Base-by-base conservation (phyloP, 2,888 invertebrate genomes). In the Agapostemon virescens region DNA sequence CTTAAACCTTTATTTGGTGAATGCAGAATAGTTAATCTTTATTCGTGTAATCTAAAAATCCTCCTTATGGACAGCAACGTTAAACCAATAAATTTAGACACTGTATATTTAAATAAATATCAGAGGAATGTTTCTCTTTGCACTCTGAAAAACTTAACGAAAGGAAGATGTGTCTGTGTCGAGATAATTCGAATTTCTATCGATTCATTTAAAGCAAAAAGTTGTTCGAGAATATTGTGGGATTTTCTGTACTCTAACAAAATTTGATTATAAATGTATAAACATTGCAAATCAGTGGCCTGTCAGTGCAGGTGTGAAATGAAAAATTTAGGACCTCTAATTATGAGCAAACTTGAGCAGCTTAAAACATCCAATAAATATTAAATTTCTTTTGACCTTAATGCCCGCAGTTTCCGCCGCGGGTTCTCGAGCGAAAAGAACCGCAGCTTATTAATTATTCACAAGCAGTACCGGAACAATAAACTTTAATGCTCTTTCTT, bases 401-500 rank as follows among this genome's bases (percentile, higher is more conserved):
- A 42, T 40, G 1, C 33, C n/a, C 30, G 42, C 63, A 36, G 63
- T 36, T 71, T 33, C 36, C 23, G 2, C 23, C 33, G 23, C 23
- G 17, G 45, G 33, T 63, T 42, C 17, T 30, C 17, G 9, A 17
- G 63, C 63, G 42, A 36, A 63, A 71, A 71, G 23, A 45, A 63
- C 33, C 38, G 15, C 71, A 42, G 30, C 63, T 63, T 30, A 33
- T 63, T 71, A 45, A 63, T 71, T 71, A 71, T 71, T n/a, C 20
- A 45, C 13, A 13, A 42, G 40, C 71, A 6, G 45, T 30, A 11
- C 42, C 15, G 17, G 63, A 71, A 71, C 63, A 71, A 63, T 71
- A 71, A 71, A 71, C 45, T 63, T 71, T 71, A 63, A 58, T 70
- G 70, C 42, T 33, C 11, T 40, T 61, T 70, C 40, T 4, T 13